Conservation (phyloP, 2,113 vertebrate genomes). For the Pseudorasbora parva region DNA sequence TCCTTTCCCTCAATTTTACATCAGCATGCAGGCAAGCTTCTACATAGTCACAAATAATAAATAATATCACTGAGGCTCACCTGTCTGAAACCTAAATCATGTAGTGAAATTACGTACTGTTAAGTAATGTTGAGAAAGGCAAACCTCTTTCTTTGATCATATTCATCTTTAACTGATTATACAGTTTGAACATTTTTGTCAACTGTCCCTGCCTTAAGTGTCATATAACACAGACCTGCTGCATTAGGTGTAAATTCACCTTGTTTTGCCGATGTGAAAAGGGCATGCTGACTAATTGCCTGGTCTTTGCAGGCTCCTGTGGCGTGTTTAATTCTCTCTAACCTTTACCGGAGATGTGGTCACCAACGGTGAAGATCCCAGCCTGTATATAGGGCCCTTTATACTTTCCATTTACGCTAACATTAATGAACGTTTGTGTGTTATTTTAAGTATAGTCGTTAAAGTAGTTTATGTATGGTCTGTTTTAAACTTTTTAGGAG, state of each 20-base stretch:
- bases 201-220: slow-evolving; percentile 9
- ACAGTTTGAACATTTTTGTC: background rate
- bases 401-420: background rate
- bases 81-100: background rate
- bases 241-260: slow-evolving; percentile 45
- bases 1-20: background rate
- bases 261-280: slow-evolving; percentile 53
- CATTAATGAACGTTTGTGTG: background rate
- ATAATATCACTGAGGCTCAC: background rate
- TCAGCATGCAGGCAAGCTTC: background rate
- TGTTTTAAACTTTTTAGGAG: background rate
- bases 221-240: slow-evolving; percentile 43
- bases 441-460: background rate
- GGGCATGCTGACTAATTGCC: slow-evolving; percentile 58
- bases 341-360: slow-evolving; percentile 49
- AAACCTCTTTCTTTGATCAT: background rate
- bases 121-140: too few relatives aligned
- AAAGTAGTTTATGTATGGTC: background rate
- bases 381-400: background rate
- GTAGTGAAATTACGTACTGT: background rate
- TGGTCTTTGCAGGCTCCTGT: slow-evolving; percentile 54
- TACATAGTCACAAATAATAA: background rate
- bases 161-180: background rate
- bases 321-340: slow-evolving; percentile 51
- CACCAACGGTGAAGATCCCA: slow-evolving; percentile 25